Conservation (phyloP, 2,797 vertebrate species). For the Sebastes itinus region DNA sequence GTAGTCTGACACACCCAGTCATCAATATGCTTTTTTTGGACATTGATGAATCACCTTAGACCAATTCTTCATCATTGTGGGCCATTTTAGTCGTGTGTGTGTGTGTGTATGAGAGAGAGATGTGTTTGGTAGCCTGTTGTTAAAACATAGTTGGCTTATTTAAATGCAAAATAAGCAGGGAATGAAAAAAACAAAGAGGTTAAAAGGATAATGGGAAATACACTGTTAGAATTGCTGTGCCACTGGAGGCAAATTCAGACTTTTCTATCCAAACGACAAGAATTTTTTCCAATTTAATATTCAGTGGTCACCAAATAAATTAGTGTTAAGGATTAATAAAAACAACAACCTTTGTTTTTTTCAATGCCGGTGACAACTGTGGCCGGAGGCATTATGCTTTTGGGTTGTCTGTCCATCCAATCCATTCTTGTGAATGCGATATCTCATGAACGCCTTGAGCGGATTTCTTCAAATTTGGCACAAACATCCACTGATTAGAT, state of each 20-base stretch:
- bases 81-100: neutral
- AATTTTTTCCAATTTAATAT: neutral
- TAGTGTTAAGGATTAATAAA: neutral
- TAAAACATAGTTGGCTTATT: neutral
- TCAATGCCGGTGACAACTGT: neutral
- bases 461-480: too few species aligned
- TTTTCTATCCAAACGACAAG: neutral
- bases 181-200: neutral
- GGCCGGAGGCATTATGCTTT: too few species aligned
- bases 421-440: too few species aligned
- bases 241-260: neutral
- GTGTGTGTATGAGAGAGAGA: neutral
- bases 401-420: too few species aligned
- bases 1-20: constrained; percentile 14
- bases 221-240: neutral
- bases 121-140: constrained; percentile 17
- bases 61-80: neutral
- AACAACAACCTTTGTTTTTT: neutral
- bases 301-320: neutral
- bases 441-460: too few species aligned
- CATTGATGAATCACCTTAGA: constrained; percentile 50
- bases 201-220: neutral
- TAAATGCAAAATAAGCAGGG: neutral
- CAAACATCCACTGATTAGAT: too few species aligned
- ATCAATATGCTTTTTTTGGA: constrained; percentile 42